Conservation (phyloP, 1,140 invertebrate species). For the Diachasmimorpha longicaudata region DNA sequence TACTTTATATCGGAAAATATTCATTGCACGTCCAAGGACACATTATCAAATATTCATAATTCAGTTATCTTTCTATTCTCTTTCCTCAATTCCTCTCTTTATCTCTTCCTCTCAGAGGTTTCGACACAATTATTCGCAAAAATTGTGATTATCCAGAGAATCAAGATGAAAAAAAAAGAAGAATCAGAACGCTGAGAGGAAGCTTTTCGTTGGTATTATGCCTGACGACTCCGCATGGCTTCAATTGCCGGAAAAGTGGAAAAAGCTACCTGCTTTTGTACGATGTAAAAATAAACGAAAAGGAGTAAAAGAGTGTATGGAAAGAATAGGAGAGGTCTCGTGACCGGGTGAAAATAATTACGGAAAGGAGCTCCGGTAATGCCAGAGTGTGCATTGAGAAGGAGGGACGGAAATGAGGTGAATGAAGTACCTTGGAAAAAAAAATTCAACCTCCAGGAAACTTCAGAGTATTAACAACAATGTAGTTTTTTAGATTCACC, state of each 20-base stretch:
- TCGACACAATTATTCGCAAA: background rate
- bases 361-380: background rate
- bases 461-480: background rate
- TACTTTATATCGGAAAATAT: background rate
- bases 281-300: background rate
- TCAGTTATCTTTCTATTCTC: slow-evolving; percentile 36
- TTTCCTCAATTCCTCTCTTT: slow-evolving; percentile 26
- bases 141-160: background rate
- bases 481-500: background rate
- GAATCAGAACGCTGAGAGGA: background rate
- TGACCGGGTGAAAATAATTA: slow-evolving; percentile 1
- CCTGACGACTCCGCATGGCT: background rate
- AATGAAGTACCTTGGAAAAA: background rate
- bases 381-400: background rate
- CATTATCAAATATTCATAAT: slow-evolving; percentile 1
- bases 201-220: slow-evolving; percentile 10
- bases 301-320: background rate
- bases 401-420: background rate
- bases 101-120: background rate
- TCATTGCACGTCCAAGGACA: background rate
- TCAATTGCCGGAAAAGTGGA: slow-evolving; percentile 13
- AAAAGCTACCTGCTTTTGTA: slow-evolving; percentile 9
- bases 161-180: background rate
- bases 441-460: background rate
- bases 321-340: background rate